Conservation (phyloP, 1,140 invertebrate genomes). For the Drosophila tsacasi region DNA sequence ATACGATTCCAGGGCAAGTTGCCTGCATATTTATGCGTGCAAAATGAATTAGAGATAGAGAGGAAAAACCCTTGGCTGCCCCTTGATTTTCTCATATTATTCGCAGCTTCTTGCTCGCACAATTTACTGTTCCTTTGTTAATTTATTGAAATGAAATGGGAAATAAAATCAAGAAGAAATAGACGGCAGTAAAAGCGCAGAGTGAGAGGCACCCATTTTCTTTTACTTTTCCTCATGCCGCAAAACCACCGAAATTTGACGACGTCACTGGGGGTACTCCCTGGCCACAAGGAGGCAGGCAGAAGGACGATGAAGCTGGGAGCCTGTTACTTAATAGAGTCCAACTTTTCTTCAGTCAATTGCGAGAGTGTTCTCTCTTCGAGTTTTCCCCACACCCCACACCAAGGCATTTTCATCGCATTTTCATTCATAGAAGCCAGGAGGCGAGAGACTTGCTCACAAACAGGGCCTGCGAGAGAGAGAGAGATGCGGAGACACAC, state of each 20-base stretch:
- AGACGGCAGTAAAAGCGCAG: constrained; percentile 28
- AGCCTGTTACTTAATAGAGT: constrained; percentile 82
- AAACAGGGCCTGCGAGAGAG: constrained; percentile 7
- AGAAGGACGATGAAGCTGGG: constrained; percentile 61
- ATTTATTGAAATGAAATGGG: constrained; percentile 81
- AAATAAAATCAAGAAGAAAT: constrained; percentile 73
- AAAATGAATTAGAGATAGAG: constrained; percentile 8
- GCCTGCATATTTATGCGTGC: constrained; percentile 48
- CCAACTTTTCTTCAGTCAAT: constrained; percentile 58
- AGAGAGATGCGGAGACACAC: constrained; percentile 50
- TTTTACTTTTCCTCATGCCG: constrained; percentile 4
- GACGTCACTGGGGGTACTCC: constrained; percentile 35
- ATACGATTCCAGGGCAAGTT: constrained; percentile 15
- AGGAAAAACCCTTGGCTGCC: constrained; percentile 17
- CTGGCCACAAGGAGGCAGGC: not conserved
- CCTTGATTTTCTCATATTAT: constrained; percentile 51
- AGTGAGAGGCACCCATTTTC: constrained; percentile 2
- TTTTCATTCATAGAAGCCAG: constrained; percentile 72
- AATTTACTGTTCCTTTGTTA: constrained; percentile 74
- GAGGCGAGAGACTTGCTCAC: constrained; percentile 15
- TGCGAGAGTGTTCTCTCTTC: constrained; percentile 31
- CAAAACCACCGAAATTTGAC: constrained; percentile 25
- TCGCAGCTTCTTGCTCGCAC: constrained; percentile 51
- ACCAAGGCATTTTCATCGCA: constrained; percentile 13
- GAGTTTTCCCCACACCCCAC: not conserved